Evolutionary conservation across 2,797 vertebrate genomes (phyloP).

Genomic region (Cossypha caffra): DNA sequence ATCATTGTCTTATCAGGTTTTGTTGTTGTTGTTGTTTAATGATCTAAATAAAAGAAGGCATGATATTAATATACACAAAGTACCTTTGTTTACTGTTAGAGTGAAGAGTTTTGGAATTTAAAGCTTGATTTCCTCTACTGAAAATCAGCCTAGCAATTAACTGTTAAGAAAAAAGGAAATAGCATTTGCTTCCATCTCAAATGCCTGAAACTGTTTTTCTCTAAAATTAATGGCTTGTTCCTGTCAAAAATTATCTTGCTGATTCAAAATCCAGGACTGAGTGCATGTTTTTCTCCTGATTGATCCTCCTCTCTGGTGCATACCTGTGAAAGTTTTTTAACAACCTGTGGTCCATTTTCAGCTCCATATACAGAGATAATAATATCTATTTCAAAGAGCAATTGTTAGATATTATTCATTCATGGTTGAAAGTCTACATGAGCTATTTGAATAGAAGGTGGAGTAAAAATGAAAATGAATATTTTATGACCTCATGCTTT

Average conservation of each 20-base stretch:
- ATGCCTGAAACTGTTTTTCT: neutral
- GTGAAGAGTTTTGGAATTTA: neutral
- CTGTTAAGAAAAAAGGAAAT: neutral
- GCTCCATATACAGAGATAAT: neutral
- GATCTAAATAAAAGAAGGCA: neutral
- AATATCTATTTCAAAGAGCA: constrained; percentile 20
- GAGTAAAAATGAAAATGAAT: constrained; percentile 41
- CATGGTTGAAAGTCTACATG: neutral
- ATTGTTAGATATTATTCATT: constrained; percentile 16
- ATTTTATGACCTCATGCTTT: constrained; percentile 40
- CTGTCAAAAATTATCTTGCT: neutral
- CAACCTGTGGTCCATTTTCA: neutral
- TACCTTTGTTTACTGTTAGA: neutral
- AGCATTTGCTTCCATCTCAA: neutral
- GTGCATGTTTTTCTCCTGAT: neutral
- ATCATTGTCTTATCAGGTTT: neutral
- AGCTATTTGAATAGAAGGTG: constrained; percentile 25
- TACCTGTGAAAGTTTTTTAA: neutral
- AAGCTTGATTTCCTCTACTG: neutral
- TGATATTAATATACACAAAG: neutral
- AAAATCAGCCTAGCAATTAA: neutral
- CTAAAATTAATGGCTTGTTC: neutral
- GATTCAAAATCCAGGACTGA: neutral
- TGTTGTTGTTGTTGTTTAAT: neutral
- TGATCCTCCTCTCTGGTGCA: neutral